These are phyloP conservation scores for Neoascia interrupta DNA, from an alignment of 2,888 invertebrate species.

Conservation along the genomic window DNA sequence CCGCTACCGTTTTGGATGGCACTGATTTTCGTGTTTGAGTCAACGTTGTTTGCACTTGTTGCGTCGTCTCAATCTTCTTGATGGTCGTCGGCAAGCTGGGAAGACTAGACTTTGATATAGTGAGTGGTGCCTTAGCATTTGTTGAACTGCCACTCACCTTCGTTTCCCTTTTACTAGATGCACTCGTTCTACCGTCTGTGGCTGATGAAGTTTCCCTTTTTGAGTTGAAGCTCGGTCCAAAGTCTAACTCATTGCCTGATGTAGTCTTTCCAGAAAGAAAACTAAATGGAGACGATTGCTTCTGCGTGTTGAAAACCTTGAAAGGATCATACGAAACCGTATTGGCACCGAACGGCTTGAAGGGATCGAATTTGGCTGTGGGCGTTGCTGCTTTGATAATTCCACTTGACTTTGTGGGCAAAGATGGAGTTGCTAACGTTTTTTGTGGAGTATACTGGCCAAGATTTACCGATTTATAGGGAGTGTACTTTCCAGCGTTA, in stretches of 20 bases:
- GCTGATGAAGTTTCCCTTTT: too few relatives aligned
- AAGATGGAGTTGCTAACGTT: neutral
- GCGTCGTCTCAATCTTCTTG: too few relatives aligned
- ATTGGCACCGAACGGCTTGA: neutral
- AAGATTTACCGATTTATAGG: neutral
- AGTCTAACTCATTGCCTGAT: neutral
- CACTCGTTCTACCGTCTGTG: too few relatives aligned
- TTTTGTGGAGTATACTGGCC: constrained; percentile 5
- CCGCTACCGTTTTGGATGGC: too few relatives aligned
- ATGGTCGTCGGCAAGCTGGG: too few relatives aligned
- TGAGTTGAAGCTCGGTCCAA: neutral
- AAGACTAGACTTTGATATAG: too few relatives aligned
- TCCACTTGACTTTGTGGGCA: neutral
- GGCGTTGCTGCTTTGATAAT: neutral
- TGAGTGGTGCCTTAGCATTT: too few relatives aligned
- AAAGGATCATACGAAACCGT: neutral
- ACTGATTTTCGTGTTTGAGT: too few relatives aligned
- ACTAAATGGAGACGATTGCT: neutral
- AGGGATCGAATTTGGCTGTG: neutral
- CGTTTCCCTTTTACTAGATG: too few relatives aligned
- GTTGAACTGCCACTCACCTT: too few relatives aligned
- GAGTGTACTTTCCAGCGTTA: neutral
- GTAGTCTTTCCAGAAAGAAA: neutral
- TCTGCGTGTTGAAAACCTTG: neutral
- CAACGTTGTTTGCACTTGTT: too few relatives aligned